Percentiles rank a stretch among this genome's conserved stretches.
Evolutionary conservation across 1,140 invertebrate genomes (phyloP).

Genomic region (Streblospio benedicti): DNA sequence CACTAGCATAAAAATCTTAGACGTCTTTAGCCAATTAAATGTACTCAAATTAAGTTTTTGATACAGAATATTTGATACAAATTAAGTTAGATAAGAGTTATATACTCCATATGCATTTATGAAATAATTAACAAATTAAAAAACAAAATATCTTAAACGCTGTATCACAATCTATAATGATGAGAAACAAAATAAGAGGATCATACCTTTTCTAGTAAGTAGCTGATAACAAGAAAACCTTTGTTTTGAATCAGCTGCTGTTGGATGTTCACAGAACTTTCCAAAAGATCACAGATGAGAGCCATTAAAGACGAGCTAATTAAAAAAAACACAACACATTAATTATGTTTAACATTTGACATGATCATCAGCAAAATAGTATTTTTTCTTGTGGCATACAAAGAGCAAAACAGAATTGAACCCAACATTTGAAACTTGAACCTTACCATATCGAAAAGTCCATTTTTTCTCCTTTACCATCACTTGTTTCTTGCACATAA

Average conservation of each 20-base stretch:
- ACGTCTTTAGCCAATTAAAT: too few species aligned
- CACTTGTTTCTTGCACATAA: constrained; percentile 54
- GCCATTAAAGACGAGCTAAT: constrained; percentile 88
- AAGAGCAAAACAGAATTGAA: background rate
- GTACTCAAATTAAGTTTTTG: too few species aligned
- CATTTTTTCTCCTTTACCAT: constrained; percentile 30
- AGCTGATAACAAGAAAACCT: constrained; percentile 95
- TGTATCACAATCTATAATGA: too few species aligned
- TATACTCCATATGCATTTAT: too few species aligned
- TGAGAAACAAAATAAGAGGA: background rate
- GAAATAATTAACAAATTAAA: too few species aligned
- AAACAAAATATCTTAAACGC: too few species aligned
- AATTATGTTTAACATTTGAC: background rate
- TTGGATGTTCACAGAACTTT: constrained; percentile 91
- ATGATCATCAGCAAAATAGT: background rate
- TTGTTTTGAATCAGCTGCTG: constrained; percentile 98
- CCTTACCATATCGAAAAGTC: constrained; percentile 50
- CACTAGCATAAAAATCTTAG: too few species aligned
- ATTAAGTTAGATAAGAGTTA: too few species aligned
- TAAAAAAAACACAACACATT: constrained; percentile 34
- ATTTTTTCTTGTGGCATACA: too few species aligned
- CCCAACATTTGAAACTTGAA: background rate
- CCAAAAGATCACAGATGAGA: constrained; percentile 93
- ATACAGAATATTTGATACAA: too few species aligned
- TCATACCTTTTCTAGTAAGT: constrained; percentile 74